These are phyloP conservation scores for Trissoscelio sp. DNA, from an alignment of 2,888 invertebrate species.

Conservation along the genomic window DNA sequence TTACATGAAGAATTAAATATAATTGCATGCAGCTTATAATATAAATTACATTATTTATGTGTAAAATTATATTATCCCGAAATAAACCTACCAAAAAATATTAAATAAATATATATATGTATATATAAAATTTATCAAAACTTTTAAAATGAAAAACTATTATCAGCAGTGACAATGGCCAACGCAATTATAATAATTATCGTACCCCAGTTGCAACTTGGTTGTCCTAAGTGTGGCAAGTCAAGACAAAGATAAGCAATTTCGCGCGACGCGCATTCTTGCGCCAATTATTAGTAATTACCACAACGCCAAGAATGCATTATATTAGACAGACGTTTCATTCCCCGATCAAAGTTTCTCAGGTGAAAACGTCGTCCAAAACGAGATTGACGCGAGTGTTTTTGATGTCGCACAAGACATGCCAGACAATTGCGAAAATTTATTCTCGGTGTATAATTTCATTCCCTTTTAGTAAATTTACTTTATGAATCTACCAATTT, in stretches of 20 bases:
- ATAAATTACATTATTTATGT: too few relatives aligned
- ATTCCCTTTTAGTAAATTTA: constrained; percentile 7
- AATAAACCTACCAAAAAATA: too few relatives aligned
- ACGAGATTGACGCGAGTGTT: constrained; percentile 16
- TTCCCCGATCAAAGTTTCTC: constrained; percentile 19
- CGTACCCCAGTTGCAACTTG: constrained; percentile 10
- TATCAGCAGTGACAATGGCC: not conserved
- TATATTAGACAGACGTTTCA: not conserved
- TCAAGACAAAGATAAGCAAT: constrained; percentile 20
- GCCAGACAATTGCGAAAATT: constrained; percentile 5
- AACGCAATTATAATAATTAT: constrained; percentile 30
- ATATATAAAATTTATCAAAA: too few relatives aligned
- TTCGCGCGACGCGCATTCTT: constrained; percentile 21
- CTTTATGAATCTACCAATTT: not conserved
- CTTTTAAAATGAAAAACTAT: too few relatives aligned
- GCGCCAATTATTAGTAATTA: constrained; percentile 32
- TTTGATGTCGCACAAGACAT: not conserved
- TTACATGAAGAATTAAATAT: too few relatives aligned
- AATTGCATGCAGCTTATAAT: too few relatives aligned
- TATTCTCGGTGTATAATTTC: constrained; percentile 2
- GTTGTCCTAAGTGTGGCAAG: not conserved
- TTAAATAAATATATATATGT: too few relatives aligned
- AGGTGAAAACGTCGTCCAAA: constrained; percentile 4
- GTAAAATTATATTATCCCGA: too few relatives aligned
- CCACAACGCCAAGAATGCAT: constrained; percentile 15